Evolutionary conservation across 2,888 invertebrate species (phyloP), one percentile per base, ranked within the genome.

Genomic region (Mesorhabditis spiculigera): DNA sequence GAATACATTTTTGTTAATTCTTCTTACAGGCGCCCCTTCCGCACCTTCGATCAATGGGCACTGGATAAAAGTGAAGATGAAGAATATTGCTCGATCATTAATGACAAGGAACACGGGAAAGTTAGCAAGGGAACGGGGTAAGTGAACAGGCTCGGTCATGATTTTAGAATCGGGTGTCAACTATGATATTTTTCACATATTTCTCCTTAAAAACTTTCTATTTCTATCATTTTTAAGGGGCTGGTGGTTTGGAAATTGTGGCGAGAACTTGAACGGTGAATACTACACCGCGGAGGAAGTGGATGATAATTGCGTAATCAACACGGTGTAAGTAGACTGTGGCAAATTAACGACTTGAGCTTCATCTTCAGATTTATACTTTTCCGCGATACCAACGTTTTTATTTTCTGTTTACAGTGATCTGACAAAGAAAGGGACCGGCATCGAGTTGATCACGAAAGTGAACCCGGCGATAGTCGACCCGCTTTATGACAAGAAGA

Each of bases 211-310:
- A 50, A 50, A n/a, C n/a, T n/a, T n/a, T n/a, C n/a, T n/a, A n/a
- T n/a, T n/a, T n/a, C n/a, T n/a, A n/a, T n/a, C n/a, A n/a, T n/a
- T n/a, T n/a, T n/a, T n/a, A n/a, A n/a, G n/a, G n/a, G n/a, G 78
- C 8, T 78, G 78, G 78, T 78, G 78, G 78, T 78, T 75, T 50
- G 78, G 78, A 63, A 71, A 69, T 65, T 78, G 78, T 58, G 74
- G 74, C 5, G 76, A 78, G 50, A 78, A 78, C 65, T 41, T 78
- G 61, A 78, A 78, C 62, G 78, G 77, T 5, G 63, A 64, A n/a
- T 71, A 73, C 42, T 65, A 50, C 58, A 3, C 1, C 10, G 3
- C 58, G n/a, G 58, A 2, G 8, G 58, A 50, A 13, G 0, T 50
- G 10, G 58, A 50, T 50, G 10, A 1, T n/a, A 50, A 3, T 3